These are phyloP conservation scores for Atherix ibis DNA, from an alignment of 2,888 invertebrate genomes.

Conservation along the genomic window DNA sequence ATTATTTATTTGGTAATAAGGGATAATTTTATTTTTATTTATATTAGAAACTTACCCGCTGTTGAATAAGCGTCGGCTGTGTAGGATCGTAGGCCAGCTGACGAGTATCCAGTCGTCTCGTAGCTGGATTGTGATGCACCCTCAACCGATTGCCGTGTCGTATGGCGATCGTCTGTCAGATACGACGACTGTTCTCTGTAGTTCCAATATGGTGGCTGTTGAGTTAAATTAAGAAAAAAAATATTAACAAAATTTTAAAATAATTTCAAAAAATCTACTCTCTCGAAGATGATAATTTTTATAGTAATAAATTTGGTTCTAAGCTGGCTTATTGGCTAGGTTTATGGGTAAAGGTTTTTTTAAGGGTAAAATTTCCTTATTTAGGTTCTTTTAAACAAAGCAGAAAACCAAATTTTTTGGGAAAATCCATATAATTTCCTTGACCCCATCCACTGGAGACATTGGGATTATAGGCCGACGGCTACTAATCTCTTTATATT, in stretches of 20 bases:
- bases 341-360: too few species aligned
- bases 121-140: conserved; percentile 33
- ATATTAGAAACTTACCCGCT: conserved; percentile 28
- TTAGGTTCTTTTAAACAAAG: too few species aligned
- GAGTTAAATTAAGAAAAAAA: conserved; percentile 1
- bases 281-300: neutral
- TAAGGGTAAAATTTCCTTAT: too few species aligned
- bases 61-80: conserved; percentile 31
- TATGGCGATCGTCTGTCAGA: conserved; percentile 30
- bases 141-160: conserved; percentile 32
- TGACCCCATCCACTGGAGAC: too few species aligned
- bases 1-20: too few species aligned
- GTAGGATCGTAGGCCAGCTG: conserved; percentile 29
- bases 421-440: too few species aligned
- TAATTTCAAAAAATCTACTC: neutral
- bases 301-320: neutral
- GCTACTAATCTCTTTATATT: too few species aligned
- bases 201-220: conserved; percentile 28
- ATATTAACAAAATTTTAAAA: neutral
- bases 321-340: too few species aligned
- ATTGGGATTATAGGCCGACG: too few species aligned
- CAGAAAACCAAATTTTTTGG: too few species aligned
- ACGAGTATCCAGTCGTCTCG: conserved; percentile 29
- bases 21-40: too few species aligned
- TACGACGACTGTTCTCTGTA: conserved; percentile 28